phyloP scores from a whole-genome alignment of 2,888 invertebrate species.

The Bursaphelenchus okinawaensis region DNA sequence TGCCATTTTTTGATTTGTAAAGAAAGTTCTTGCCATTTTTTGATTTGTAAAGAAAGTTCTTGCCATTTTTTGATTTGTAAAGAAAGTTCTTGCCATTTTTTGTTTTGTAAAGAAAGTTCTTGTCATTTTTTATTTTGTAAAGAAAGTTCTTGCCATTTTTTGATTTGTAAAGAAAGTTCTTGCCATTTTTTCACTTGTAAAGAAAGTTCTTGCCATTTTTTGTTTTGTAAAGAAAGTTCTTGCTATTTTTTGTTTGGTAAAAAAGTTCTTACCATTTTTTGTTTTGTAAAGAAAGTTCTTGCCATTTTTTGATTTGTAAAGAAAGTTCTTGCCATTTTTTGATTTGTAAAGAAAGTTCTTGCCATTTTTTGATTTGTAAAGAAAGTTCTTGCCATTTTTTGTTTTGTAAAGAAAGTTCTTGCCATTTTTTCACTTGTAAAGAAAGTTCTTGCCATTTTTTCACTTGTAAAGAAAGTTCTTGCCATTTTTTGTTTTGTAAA shows the following conservation, averaged over 20 bases:
- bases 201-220: neutral
- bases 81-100: neutral
- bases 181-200: neutral
- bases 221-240: too few species aligned
- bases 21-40: neutral
- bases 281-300: too few species aligned
- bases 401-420: constrained; percentile 1
- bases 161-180: too few species aligned
- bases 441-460: too few species aligned
- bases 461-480: constrained; percentile 2
- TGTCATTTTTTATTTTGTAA: neutral
- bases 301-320: neutral
- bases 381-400: neutral
- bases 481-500: too few species aligned
- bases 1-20: neutral
- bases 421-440: too few species aligned
- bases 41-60: too few species aligned
- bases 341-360: too few species aligned
- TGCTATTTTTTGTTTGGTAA: neutral
- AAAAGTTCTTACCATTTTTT: neutral
- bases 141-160: neutral
- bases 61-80: neutral
- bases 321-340: neutral
- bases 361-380: neutral
- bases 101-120: too few species aligned